Conservation (phyloP, 1,140 invertebrate species). For the Meloidogyne exigua region DNA sequence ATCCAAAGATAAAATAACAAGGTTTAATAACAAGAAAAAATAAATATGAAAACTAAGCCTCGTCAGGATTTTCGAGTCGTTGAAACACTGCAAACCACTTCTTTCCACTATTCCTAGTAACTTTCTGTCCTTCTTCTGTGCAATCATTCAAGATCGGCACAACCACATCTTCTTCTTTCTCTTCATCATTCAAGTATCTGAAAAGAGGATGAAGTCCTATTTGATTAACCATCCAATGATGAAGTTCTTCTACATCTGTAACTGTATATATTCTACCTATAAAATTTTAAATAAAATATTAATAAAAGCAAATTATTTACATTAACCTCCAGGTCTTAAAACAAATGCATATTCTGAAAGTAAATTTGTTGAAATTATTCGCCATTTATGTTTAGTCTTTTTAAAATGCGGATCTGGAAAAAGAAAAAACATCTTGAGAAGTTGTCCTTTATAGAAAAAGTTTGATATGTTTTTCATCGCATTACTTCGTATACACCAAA, state of each 20-base stretch:
- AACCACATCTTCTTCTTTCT: conserved; percentile 78
- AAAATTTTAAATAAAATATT: conserved; percentile 60
- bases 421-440: conserved; percentile 98
- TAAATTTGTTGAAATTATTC: conserved; percentile 88
- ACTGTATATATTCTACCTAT: conserved; percentile 91
- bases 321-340: conserved; percentile 75
- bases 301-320: not conserved
- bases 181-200: conserved; percentile 72
- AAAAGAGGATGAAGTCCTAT: conserved; percentile 88
- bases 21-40: not conserved
- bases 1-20: not conserved
- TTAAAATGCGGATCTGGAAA: conserved; percentile 99
- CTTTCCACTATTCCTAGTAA: conserved; percentile 86
- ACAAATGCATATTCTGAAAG: conserved; percentile 96
- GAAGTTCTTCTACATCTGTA: conserved; percentile 93
- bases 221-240: conserved; percentile 94
- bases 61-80: conserved; percentile 32
- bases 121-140: conserved; percentile 97
- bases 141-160: conserved; percentile 83
- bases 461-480: conserved; percentile 97
- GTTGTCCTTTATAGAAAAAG: conserved; percentile 89
- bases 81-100: conserved; percentile 84
- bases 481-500: conserved; percentile 91
- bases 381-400: conserved; percentile 97
- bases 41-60: not conserved